These are phyloP conservation scores for Trichomalopsis sarcophagae DNA, from an alignment of 1,140 invertebrate genomes.

Conservation along the genomic window DNA sequence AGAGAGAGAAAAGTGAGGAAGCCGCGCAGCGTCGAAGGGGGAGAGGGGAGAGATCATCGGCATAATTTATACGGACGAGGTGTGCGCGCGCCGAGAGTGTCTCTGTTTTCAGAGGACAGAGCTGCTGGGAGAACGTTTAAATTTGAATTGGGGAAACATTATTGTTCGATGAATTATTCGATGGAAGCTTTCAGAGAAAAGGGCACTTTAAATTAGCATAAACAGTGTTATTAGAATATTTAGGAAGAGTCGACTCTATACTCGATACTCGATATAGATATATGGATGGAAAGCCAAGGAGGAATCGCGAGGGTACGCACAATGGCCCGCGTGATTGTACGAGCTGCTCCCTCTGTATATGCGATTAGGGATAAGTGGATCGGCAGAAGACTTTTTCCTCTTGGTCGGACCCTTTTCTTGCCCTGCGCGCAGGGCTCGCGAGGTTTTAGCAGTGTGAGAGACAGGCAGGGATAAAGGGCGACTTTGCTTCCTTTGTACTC, in stretches of 20 bases:
- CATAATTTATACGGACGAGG: conserved; percentile 4
- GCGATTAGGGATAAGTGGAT: conserved; percentile 39
- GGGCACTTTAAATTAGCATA: not conserved
- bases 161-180: not conserved
- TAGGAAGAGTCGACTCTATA: not conserved
- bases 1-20: not conserved
- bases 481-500: not conserved
- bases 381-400: not conserved
- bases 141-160: not conserved
- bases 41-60: conserved; percentile 15
- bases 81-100: not conserved
- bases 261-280: not conserved
- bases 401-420: not conserved
- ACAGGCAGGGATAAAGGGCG: conserved; percentile 1
- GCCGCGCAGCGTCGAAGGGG: not conserved
- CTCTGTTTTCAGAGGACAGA: no score
- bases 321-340: conserved; percentile 11
- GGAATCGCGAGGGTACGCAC: not conserved
- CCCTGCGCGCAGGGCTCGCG: conserved; percentile 6
- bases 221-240: not conserved
- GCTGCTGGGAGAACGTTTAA: not conserved
- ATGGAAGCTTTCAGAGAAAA: not conserved
- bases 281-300: not conserved
- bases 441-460: not conserved
- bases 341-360: conserved; percentile 4